These are phyloP conservation scores for Haliclystus octoradiatus DNA, from an alignment of 30 jellyfish, hydroid and myxozoan genomes.

Conservation along the genomic window DNA sequence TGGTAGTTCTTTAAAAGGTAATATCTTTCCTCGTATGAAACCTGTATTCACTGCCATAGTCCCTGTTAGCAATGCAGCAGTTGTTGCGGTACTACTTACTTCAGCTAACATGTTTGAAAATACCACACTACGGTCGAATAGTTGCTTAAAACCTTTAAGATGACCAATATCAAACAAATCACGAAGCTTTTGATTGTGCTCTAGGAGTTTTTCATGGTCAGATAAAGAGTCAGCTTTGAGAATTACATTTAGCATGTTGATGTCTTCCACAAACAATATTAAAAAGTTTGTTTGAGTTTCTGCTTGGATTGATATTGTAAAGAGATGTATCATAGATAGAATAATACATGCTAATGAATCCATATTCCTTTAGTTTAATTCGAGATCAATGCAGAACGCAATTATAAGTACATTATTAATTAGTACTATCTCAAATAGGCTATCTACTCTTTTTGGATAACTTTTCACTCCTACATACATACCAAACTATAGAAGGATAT, in stretches of 20 bases:
- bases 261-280: constrained; percentile 16
- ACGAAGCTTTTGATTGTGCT: constrained; percentile 4
- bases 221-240: neutral
- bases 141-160: constrained; percentile 1
- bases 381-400: no score
- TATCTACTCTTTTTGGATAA: no score
- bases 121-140: constrained; percentile 10
- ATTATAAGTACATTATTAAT: no score
- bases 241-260: constrained; percentile 4
- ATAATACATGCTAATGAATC: no score
- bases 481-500: no score
- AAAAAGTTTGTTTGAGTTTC: constrained; percentile 21
- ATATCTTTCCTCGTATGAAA: constrained; percentile 51
- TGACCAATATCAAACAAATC: neutral
- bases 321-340: no score
- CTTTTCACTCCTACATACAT: no score
- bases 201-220: neutral
- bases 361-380: no score
- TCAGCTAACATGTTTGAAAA: constrained; percentile 38
- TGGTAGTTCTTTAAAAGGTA: constrained; percentile 46
- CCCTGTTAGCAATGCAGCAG: constrained; percentile 55
- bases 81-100: constrained; percentile 21
- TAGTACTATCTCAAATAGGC: no score
- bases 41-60: constrained; percentile 58
- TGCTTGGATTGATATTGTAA: no score